Conservation (phyloP, 92 coral and sea anemone species). For the Porites cylindrica region DNA sequence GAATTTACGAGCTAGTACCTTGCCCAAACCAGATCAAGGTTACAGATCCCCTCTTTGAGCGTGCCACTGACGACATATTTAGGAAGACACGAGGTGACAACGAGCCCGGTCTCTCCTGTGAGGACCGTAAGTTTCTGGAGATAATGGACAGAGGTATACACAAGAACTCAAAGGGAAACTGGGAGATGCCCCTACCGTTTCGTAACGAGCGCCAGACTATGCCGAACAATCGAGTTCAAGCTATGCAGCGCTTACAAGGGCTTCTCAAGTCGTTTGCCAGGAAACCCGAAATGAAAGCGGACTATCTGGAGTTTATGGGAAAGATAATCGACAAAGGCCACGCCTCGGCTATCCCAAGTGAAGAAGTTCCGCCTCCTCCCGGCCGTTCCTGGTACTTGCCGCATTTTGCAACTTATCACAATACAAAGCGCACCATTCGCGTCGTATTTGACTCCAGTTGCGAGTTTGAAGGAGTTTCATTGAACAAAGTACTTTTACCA, state of each 20-base stretch:
- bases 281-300: constrained; percentile 66
- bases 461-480: constrained; percentile 53
- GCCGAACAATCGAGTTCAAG: constrained; percentile 77
- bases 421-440: constrained; percentile 67
- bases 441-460: constrained; percentile 68
- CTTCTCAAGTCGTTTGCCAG: constrained; percentile 48
- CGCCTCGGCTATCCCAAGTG: constrained; percentile 58
- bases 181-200: constrained; percentile 76
- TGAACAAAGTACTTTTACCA: constrained; percentile 65
- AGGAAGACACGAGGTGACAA: background rate
- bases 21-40: constrained; percentile 40
- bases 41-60: background rate
- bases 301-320: constrained; percentile 76
- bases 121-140: constrained; percentile 17
- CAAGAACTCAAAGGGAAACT: constrained; percentile 18
- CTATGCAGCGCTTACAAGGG: constrained; percentile 57
- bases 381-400: constrained; percentile 72
- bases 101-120: background rate
- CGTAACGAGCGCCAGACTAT: constrained; percentile 38
- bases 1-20: background rate
- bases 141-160: constrained; percentile 8
- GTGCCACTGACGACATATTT: background rate
- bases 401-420: constrained; percentile 70
- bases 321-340: constrained; percentile 65
- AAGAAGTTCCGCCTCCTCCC: constrained; percentile 22